These are phyloP conservation scores for Pseudolaguvia tuberculata DNA, from an alignment of 2,113 vertebrate species.

Conservation along the genomic window DNA sequence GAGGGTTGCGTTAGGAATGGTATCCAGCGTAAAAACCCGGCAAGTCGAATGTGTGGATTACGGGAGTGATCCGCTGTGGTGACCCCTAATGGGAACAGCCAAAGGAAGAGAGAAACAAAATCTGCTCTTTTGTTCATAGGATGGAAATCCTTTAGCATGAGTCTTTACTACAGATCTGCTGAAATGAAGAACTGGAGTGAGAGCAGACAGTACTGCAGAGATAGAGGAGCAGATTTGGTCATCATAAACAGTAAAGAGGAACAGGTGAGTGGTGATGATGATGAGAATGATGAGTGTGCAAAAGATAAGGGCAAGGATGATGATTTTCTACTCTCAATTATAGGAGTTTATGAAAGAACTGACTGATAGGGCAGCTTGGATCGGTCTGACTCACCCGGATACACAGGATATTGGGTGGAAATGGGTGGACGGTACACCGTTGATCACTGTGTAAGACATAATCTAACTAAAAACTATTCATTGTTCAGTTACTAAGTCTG, in stretches of 20 bases:
- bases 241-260: background rate
- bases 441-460: background rate
- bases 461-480: too few species aligned
- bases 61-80: too few species aligned
- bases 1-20: too few species aligned
- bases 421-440: background rate
- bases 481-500: too few species aligned
- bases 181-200: background rate
- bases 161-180: background rate
- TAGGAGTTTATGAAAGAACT: background rate
- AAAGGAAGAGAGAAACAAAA: too few species aligned
- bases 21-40: too few species aligned
- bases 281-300: background rate
- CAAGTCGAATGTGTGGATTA: too few species aligned
- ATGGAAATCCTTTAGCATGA: background rate
- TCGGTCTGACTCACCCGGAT: background rate
- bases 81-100: too few species aligned
- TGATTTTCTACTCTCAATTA: background rate
- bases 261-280: background rate
- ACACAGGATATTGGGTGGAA: background rate
- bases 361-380: background rate
- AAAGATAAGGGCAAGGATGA: background rate
- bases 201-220: slow-evolving; percentile 2
- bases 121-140: background rate
- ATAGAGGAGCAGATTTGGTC: background rate